phyloP scores from a whole-genome alignment of 2,888 invertebrate genomes.

The Luperina testacea region DNA sequence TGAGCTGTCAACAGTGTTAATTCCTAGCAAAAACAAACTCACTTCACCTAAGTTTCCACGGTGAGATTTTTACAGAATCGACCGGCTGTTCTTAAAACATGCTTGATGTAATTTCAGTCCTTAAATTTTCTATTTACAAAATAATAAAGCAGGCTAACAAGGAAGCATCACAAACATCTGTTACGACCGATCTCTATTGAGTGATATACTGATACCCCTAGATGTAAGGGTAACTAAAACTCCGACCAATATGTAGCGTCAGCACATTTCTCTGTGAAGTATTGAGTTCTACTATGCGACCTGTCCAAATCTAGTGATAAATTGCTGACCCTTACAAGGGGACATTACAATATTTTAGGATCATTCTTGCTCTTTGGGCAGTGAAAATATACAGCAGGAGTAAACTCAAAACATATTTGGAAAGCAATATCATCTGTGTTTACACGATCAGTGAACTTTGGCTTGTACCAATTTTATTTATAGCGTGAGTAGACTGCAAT shows the following conservation, averaged over 20 bases:
- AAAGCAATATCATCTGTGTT: background rate
- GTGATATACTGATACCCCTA: background rate
- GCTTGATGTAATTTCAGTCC: background rate
- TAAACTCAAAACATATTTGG: background rate
- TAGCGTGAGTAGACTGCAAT: background rate
- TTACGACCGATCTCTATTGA: background rate
- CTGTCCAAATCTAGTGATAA: conserved; percentile 40
- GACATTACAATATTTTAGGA: conserved; percentile 8
- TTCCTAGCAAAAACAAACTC: no score
- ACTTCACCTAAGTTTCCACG: no score
- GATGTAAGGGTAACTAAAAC: background rate
- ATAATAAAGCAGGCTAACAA: background rate
- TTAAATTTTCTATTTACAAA: background rate
- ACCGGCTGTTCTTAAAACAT: no score
- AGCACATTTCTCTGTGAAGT: conserved; percentile 37
- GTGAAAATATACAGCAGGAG: background rate
- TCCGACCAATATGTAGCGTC: conserved; percentile 18
- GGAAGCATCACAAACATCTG: background rate
- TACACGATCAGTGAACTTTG: background rate
- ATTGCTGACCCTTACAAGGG: conserved; percentile 24
- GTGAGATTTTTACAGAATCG: no score
- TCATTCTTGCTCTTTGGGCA: background rate
- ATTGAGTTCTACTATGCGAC: conserved; percentile 17
- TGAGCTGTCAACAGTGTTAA: no score
- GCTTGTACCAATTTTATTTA: background rate